Evolutionary conservation across 2,113 vertebrate species (phyloP).

Genomic region (Crotalus helleri): DNA sequence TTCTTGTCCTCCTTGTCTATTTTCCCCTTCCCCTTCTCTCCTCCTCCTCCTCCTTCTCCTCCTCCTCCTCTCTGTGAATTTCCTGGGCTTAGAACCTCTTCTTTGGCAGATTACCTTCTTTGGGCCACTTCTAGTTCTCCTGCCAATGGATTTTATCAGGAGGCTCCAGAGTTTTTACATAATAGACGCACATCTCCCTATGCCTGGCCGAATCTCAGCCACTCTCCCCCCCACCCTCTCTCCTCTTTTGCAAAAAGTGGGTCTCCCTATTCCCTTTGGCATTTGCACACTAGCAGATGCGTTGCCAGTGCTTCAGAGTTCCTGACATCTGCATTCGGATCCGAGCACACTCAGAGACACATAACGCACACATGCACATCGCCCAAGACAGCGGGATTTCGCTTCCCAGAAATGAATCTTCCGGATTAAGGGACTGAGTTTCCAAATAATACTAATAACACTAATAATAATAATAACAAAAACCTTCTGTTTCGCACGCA

Average conservation of each 20-base stretch:
- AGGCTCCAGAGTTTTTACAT: background rate
- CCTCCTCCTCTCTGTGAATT: background rate
- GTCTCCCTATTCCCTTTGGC: background rate
- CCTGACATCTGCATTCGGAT: background rate
- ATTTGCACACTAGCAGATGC: background rate
- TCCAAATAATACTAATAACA: background rate
- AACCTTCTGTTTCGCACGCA: background rate
- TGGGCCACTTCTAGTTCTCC: background rate
- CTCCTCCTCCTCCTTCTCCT: no score
- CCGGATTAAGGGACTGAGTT: background rate
- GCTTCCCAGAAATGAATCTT: background rate
- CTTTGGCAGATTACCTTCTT: background rate
- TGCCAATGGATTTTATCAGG: background rate
- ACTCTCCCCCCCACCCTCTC: accelerated
- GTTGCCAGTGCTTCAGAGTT: background rate
- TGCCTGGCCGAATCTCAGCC: background rate
- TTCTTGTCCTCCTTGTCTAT: background rate
- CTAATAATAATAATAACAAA: background rate
- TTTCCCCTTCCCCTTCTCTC: background rate
- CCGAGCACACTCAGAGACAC: background rate
- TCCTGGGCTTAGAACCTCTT: background rate
- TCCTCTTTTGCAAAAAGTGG: background rate
- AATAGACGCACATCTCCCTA: background rate
- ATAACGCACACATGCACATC: no score
- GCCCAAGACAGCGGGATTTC: background rate